Base-by-base conservation (phyloP, 2,888 invertebrate genomes). In the Scaptomyza reducta region DNA sequence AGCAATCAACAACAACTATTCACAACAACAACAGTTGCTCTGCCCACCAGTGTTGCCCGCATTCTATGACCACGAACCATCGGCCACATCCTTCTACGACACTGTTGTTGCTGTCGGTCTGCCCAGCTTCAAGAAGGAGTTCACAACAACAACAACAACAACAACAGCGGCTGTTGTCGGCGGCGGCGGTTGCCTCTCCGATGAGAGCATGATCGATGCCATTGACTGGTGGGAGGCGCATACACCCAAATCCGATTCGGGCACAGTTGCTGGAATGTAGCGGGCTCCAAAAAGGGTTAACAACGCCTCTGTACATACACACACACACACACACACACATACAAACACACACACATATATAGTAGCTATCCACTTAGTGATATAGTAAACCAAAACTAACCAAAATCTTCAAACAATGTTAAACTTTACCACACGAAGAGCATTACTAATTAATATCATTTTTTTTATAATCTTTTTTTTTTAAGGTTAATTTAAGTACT, bases 151-250 rank as follows among this genome's bases (percentile, higher is more conserved):
- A 14, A 6, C 35, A n/a, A 35, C n/a, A n/a, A 35, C n/a, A 31
- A 69, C 38, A 38, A 7, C 38, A 16, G 40, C 40, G 1, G 16
- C 10, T 10, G 16, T 40, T 77, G 33, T 33, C 4, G 33, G 33
- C 7, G 90, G 71, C 9, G 33, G 33, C 7, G 90, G 71, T 11
- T 84, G 77, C 18, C 86, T 93, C 2, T 92, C 92, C 35, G 93
- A 93, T 63, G 92, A 92, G 76, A 92, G 92, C 74, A 92, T 93
- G 90, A 92, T 93, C 74, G 93, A 93, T 77, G 92, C 93, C 22
- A 93, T 93, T 73, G 92, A 93, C 53, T 93, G 93, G 93, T 93
- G 93, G 93, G 93, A 93, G 72, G 90, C 90, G 10, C 90, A 91
- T 14, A 91, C 91, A 1, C 91, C 91, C 49, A 91, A 91, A 71